A percentile compares a stretch with the other conserved stretches of the same genome.
Conservation (phyloP, 2,797 vertebrate species). For the Pelobates cultripes region DNA sequence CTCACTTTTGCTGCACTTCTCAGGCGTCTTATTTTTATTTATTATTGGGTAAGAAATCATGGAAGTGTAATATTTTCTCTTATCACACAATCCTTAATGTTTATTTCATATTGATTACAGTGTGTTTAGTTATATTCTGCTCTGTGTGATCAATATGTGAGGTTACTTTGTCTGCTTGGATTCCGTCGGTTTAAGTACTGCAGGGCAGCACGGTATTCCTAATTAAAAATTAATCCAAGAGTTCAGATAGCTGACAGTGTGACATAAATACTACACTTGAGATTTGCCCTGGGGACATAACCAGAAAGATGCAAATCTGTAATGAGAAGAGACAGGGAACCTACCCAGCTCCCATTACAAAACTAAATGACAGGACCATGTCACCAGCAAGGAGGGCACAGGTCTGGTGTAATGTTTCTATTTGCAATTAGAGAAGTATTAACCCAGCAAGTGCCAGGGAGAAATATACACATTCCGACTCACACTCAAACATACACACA, state of each 20-base stretch:
- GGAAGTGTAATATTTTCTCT: no score
- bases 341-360: constrained; percentile 29
- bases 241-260: background rate
- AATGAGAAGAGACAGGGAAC: background rate
- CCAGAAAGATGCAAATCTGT: background rate
- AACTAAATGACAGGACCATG: background rate
- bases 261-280: constrained; percentile 20
- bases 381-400: background rate
- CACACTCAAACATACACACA: no score
- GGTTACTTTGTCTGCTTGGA: background rate
- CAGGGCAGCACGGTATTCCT: background rate
- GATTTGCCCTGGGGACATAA: constrained; percentile 21
- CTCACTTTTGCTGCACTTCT: no score
- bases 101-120: background rate
- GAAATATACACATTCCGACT: no score
- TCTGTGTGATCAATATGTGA: background rate
- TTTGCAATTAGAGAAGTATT: background rate
- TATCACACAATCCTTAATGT: no score
- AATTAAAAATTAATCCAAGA: constrained; percentile 10
- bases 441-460: background rate
- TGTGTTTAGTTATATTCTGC: background rate
- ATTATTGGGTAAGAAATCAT: no score
- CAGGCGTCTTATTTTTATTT: no score
- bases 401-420: constrained; percentile 4
- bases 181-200: background rate